A percentile compares a stretch with the other conserved stretches of the same genome.
Evolutionary conservation across 2,113 vertebrate species (phyloP).

Genomic region (Cyrtonyx montezumae): DNA sequence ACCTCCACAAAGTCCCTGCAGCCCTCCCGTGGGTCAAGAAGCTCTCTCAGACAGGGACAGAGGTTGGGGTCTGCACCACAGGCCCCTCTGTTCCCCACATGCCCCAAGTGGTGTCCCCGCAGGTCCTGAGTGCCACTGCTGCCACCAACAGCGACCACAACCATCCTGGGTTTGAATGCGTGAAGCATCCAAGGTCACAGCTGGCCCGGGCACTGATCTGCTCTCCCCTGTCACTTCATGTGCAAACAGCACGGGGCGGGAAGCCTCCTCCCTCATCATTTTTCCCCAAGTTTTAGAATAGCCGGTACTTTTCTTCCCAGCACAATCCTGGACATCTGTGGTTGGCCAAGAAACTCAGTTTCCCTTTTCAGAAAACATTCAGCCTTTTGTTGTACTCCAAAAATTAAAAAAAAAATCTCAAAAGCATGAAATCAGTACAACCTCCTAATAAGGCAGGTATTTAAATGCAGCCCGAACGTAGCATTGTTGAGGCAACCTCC

Average conservation of each 20-base stretch:
- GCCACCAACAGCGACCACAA: not conserved
- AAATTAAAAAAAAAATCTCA: not conserved
- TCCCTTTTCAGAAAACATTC: slow-evolving; percentile 32
- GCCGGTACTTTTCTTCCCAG: slow-evolving; percentile 21
- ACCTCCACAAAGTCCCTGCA: slow-evolving; percentile 7
- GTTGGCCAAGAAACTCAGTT: not conserved
- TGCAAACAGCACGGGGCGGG: slow-evolving; percentile 6
- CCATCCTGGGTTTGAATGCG: not conserved
- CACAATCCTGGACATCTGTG: not conserved
- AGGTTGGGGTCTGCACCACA: rapidly evolving
- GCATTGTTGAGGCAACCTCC: slow-evolving; percentile 54
- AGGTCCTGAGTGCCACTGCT: not conserved
- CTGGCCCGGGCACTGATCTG: not conserved
- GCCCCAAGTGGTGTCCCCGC: not conserved
- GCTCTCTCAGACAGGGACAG: not conserved
- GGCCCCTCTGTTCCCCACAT: not conserved
- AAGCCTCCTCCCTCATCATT: slow-evolving; percentile 43
- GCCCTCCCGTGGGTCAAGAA: not conserved
- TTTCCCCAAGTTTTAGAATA: slow-evolving; percentile 44
- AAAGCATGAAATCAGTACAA: slow-evolving; percentile 32
- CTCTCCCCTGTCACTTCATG: slow-evolving; percentile 1
- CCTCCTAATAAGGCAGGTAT: slow-evolving; percentile 56
- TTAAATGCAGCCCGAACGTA: slow-evolving; percentile 63
- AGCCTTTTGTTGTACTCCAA: slow-evolving; percentile 18
- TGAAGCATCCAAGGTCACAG: slow-evolving; percentile 32